Conservation (phyloP, 1,140 invertebrate species). For the Bombyx mori region DNA sequence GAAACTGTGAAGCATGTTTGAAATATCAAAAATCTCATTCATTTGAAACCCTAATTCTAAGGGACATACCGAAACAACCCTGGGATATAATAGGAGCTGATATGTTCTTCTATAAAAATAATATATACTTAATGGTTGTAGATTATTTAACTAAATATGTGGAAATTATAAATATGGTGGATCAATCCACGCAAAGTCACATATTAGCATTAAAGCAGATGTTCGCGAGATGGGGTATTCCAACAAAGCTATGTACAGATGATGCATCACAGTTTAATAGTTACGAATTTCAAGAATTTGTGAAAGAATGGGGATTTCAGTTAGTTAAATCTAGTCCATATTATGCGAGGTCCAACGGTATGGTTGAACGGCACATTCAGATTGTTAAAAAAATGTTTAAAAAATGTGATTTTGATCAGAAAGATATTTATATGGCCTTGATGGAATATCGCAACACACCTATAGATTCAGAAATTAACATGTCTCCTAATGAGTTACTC, state of each 20-base stretch:
- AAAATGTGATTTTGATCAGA: slow-evolving; percentile 3
- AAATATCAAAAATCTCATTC: background rate
- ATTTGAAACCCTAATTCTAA: background rate
- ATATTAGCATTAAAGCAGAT: slow-evolving; percentile 2
- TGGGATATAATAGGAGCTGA: background rate
- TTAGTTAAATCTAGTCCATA: slow-evolving; percentile 16
- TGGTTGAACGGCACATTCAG: slow-evolving; percentile 9
- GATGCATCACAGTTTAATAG: slow-evolving; percentile 15
- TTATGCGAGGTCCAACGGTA: slow-evolving; percentile 11
- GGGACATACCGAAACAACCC: background rate
- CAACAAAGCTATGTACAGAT: slow-evolving; percentile 12
- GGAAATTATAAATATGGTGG: background rate
- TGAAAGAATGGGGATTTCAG: slow-evolving; percentile 15
- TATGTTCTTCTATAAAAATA: background rate
- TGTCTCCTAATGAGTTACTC: background rate
- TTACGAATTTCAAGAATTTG: slow-evolving; percentile 16
- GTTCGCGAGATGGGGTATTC: slow-evolving; percentile 15
- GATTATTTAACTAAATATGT: slow-evolving; percentile 6
- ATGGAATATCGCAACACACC: slow-evolving; percentile 9
- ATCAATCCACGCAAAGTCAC: background rate
- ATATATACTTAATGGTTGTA: background rate
- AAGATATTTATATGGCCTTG: slow-evolving; percentile 8
- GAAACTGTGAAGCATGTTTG: background rate
- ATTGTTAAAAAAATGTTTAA: slow-evolving; percentile 11
- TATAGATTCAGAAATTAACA: background rate